Percentiles rank a stretch among this genome's conserved stretches.
These are phyloP conservation scores for Halcyon chelicuti DNA, from an alignment of 2,797 vertebrate species.

Conservation along the genomic window DNA sequence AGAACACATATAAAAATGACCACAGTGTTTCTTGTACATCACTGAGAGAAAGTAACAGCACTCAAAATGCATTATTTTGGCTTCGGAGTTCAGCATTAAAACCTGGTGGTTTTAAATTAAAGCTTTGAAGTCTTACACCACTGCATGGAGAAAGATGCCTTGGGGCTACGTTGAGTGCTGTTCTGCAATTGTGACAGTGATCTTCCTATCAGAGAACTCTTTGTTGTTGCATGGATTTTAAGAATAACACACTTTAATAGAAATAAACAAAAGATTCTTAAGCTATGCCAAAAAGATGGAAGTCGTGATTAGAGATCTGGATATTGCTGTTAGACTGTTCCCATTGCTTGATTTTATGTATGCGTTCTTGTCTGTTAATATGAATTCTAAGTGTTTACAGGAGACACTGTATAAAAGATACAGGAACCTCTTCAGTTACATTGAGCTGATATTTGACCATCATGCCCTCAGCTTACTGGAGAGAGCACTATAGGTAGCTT, in stretches of 20 bases:
- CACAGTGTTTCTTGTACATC: background rate
- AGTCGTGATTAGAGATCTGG: background rate
- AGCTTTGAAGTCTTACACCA: background rate
- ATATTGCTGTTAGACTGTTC: background rate
- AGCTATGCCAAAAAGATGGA: background rate
- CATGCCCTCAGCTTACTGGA: rapidly evolving
- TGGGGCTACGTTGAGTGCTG: background rate
- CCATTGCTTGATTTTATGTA: background rate
- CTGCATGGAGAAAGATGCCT: background rate
- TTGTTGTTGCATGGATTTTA: background rate
- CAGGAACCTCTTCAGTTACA: background rate
- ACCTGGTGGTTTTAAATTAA: background rate
- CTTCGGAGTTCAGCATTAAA: background rate
- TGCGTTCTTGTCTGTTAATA: background rate
- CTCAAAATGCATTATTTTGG: background rate
- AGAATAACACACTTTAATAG: background rate
- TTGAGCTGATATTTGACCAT: background rate
- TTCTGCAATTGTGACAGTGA: background rate
- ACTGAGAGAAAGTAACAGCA: background rate
- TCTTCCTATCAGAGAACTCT: background rate
- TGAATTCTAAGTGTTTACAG: background rate
- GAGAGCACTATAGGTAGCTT: background rate
- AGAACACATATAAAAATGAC: background rate
- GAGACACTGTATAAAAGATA: background rate
- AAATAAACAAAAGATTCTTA: background rate